These are phyloP conservation scores for Ceriagrion tenellum DNA, from an alignment of 2,888 invertebrate species.

Conservation along the genomic window DNA sequence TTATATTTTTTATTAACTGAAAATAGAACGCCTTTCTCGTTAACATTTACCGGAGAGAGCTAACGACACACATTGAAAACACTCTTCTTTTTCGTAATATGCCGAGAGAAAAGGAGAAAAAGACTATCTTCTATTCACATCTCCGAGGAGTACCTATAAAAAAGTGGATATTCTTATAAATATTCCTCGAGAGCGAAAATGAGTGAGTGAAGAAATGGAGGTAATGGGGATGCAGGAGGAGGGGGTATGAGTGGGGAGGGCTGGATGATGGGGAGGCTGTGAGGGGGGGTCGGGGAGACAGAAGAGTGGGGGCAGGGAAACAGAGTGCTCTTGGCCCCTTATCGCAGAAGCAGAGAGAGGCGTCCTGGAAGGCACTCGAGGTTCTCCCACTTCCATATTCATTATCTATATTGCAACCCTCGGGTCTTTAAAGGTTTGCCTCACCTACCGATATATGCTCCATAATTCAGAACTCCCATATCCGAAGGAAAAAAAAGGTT, in stretches of 20 bases:
- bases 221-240: not conserved
- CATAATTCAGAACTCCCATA: not conserved
- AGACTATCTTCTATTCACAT: not conserved
- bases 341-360: not conserved
- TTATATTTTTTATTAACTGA: not conserved
- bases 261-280: not conserved
- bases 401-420: slow-evolving; percentile 14
- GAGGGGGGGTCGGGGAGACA: not conserved
- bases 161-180: not conserved
- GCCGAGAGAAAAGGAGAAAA: not conserved
- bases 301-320: not conserved
- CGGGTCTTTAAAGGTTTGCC: not conserved
- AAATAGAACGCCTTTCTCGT: not conserved
- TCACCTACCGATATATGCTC: not conserved
- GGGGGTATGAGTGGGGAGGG: not conserved
- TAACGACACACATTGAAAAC: not conserved
- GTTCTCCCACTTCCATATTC: slow-evolving; percentile 22
- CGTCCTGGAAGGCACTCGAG: not conserved
- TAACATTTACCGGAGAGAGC: not conserved
- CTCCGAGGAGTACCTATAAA: not conserved
- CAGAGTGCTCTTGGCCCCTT: not conserved
- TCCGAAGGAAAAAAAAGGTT: not conserved
- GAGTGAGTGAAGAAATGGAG: not conserved
- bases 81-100: not conserved
- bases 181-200: not conserved